phyloP scores from a whole-genome alignment of 1,140 invertebrate species.

The Galleria mellonella region DNA sequence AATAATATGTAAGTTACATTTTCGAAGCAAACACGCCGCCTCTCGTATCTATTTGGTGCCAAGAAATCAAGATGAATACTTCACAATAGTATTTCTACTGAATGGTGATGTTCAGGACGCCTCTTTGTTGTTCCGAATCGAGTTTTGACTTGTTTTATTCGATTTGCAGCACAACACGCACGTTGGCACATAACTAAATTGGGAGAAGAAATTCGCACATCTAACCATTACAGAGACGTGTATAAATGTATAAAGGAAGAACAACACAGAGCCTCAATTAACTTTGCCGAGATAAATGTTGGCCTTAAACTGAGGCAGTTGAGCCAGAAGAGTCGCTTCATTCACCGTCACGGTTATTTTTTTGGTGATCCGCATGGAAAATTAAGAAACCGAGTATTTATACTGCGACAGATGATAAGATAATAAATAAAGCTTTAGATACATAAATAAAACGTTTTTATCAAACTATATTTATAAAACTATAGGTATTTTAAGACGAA shows the following conservation, averaged over 20 bases:
- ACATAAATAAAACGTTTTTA: neutral
- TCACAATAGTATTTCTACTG: conserved; percentile 13
- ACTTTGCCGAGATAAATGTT: conserved; percentile 50
- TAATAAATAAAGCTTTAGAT: neutral
- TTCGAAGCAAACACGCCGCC: no score
- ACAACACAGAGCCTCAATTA: conserved; percentile 45
- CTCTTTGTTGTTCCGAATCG: conserved; percentile 15
- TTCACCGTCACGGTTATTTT: conserved; percentile 13
- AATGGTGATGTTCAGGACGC: conserved; percentile 12
- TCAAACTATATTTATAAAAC: neutral
- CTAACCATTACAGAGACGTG: conserved; percentile 7
- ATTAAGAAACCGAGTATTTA: conserved; percentile 3
- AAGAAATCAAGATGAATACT: conserved; percentile 14
- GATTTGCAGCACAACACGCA: conserved; percentile 3
- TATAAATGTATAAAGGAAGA: conserved; percentile 38
- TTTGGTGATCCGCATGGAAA: conserved; percentile 9
- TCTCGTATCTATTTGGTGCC: no score
- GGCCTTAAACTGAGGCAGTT: conserved; percentile 33
- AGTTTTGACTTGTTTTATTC: conserved; percentile 19
- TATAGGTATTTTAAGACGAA: neutral
- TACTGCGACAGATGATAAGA: neutral
- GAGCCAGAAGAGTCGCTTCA: conserved; percentile 19
- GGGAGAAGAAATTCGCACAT: conserved; percentile 9
- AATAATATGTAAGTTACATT: no score
- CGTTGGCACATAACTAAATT: conserved; percentile 14